Evolutionary conservation across 2,888 invertebrate species (phyloP).

Genomic region (Spodoptera littoralis): DNA sequence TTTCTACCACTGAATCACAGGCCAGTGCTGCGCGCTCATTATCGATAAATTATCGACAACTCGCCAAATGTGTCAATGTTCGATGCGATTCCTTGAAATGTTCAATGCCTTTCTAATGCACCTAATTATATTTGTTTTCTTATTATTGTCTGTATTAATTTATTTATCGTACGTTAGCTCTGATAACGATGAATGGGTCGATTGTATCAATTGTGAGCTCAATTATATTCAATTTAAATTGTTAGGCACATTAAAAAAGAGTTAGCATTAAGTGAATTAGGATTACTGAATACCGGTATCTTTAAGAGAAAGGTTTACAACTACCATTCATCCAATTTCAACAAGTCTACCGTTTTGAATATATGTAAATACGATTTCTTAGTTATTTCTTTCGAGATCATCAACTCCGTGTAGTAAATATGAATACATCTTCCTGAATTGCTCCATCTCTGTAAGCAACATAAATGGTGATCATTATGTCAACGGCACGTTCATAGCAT

Average conservation of each 20-base stretch:
- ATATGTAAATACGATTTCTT: neutral
- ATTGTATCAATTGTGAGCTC: neutral
- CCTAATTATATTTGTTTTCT: slow-evolving; percentile 39
- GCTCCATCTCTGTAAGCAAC: neutral
- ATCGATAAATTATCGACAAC: slow-evolving; percentile 55
- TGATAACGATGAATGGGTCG: slow-evolving; percentile 21
- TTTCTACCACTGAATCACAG: slow-evolving; percentile 68
- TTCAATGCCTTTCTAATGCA: slow-evolving; percentile 54
- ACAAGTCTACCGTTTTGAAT: too few species aligned
- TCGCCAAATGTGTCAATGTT: slow-evolving; percentile 45
- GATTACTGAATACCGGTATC: too few species aligned
- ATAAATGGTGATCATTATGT: slow-evolving; percentile 28
- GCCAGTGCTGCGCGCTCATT: slow-evolving; percentile 59
- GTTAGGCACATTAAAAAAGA: too few species aligned
- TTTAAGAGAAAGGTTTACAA: too few species aligned
- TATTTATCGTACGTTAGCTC: slow-evolving; percentile 23
- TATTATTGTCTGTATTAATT: slow-evolving; percentile 20
- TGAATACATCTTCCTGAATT: slow-evolving; percentile 7
- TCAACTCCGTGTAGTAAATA: neutral
- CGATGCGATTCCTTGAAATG: slow-evolving; percentile 41
- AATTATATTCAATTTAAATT: too few species aligned
- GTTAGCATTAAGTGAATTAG: too few species aligned
- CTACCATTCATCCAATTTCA: too few species aligned
- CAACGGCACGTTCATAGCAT: slow-evolving; percentile 14
- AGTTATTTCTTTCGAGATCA: neutral